These are phyloP conservation scores for Styela plicata DNA, from an alignment of 23 tunicate genomes.

Conservation along the genomic window DNA sequence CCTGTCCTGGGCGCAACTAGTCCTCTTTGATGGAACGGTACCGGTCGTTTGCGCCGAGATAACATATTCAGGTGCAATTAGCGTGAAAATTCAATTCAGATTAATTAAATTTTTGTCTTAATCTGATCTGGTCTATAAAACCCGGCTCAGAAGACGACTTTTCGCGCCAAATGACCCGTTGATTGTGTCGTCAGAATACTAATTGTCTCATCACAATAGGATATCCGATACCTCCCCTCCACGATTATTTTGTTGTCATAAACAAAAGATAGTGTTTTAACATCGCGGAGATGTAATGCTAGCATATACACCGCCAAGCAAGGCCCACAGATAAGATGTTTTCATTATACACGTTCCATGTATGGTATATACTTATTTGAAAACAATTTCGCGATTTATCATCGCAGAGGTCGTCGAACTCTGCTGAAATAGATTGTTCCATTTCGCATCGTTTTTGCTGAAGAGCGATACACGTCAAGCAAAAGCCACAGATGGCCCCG, in stretches of 20 bases:
- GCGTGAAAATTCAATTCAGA: neutral
- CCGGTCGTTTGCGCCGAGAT: slow-evolving; percentile 12
- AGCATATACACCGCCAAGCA: no score
- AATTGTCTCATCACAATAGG: neutral
- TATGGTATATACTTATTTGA: no score
- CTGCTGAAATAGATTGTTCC: no score
- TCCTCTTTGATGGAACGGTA: slow-evolving; percentile 12
- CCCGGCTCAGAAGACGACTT: neutral
- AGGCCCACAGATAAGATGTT: no score
- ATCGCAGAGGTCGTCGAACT: no score
- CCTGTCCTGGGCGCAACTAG: slow-evolving; percentile 14
- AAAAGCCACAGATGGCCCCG: no score
- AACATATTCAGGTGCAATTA: slow-evolving; percentile 9
- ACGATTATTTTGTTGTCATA: neutral
- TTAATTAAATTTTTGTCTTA: no score
- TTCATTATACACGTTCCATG: no score
- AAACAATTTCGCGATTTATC: no score
- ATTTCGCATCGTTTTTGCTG: no score
- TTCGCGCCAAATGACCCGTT: neutral
- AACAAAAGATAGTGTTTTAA: neutral
- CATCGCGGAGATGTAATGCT: neutral
- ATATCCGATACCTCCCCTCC: neutral
- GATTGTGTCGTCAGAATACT: neutral
- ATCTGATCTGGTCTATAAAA: neutral
- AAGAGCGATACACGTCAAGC: no score